Percentiles rank a stretch among this genome's conserved stretches.
These are phyloP conservation scores for Sycophaga agraensis DNA, from an alignment of 1,140 invertebrate species.

Conservation along the genomic window DNA sequence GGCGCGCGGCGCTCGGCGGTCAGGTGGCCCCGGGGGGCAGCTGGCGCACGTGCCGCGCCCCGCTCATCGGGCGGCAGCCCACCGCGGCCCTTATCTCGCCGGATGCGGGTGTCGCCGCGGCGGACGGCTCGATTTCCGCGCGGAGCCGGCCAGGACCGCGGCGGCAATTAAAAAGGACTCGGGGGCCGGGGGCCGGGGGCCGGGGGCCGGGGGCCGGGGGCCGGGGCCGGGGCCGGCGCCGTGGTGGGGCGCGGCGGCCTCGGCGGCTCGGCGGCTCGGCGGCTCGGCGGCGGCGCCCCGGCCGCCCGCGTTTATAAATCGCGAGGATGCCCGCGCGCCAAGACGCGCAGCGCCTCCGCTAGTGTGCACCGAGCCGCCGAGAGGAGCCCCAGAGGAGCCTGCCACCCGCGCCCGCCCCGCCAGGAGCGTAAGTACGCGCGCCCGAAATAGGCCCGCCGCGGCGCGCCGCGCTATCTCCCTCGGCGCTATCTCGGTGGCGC, in stretches of 20 bases:
- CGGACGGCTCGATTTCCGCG: neutral
- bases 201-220: too few relatives aligned
- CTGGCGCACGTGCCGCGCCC: too few relatives aligned
- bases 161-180: neutral
- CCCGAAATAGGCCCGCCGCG: neutral
- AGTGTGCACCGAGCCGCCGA: too few relatives aligned
- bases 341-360: neutral
- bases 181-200: too few relatives aligned
- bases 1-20: neutral
- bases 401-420: neutral
- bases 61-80: neutral
- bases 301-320: slow-evolving; percentile 9
- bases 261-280: too few relatives aligned
- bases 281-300: neutral
- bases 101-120: neutral
- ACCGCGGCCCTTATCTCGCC: neutral
- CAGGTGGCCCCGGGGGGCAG: too few relatives aligned
- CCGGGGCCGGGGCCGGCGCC: too few relatives aligned
- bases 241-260: too few relatives aligned
- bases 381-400: too few relatives aligned
- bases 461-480: neutral
- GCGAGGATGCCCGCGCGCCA: slow-evolving; percentile 6
- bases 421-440: neutral
- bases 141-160: neutral
- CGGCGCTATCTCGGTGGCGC: neutral